These are phyloP conservation scores for Leptonema lineaticorne DNA, from an alignment of 1,140 invertebrate genomes.

Conservation along the genomic window DNA sequence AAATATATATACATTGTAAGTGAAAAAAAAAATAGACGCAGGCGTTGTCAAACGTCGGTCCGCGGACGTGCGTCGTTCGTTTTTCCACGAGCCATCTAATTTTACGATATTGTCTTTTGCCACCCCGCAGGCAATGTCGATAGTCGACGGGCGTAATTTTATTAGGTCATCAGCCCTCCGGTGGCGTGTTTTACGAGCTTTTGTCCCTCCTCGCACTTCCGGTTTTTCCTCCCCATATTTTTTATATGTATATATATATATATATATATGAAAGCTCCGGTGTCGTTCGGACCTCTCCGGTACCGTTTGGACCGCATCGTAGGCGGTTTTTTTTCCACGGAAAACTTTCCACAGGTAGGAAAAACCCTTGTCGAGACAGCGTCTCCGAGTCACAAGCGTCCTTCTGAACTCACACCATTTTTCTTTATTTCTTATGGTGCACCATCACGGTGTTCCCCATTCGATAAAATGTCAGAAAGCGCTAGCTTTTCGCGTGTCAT, in stretches of 20 bases:
- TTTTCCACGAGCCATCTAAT: constrained; percentile 28
- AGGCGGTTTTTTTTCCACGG: constrained; percentile 15
- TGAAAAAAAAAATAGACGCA: neutral
- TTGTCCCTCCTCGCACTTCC: constrained; percentile 5
- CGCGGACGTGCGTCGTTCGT: neutral
- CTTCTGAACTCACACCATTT: neutral
- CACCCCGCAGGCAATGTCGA: constrained; percentile 8
- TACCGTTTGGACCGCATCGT: neutral
- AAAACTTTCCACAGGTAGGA: neutral
- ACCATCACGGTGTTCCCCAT: neutral
- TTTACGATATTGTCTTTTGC: constrained; percentile 35
- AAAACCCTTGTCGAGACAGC: neutral
- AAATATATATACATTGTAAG: neutral
- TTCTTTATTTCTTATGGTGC: neutral
- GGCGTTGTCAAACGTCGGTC: neutral
- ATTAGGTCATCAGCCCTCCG: constrained; percentile 34
- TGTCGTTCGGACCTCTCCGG: neutral
- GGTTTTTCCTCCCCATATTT: neutral
- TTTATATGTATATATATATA: too few species aligned
- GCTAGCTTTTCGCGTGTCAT: constrained; percentile 8
- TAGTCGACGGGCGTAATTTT: constrained; percentile 34
- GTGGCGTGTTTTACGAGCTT: constrained; percentile 32
- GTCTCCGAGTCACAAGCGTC: neutral
- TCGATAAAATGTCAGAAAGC: neutral
- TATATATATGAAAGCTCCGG: too few species aligned